These are phyloP conservation scores for Tuberolachnus salignus DNA, from an alignment of 2,888 invertebrate species.

Conservation along the genomic window DNA sequence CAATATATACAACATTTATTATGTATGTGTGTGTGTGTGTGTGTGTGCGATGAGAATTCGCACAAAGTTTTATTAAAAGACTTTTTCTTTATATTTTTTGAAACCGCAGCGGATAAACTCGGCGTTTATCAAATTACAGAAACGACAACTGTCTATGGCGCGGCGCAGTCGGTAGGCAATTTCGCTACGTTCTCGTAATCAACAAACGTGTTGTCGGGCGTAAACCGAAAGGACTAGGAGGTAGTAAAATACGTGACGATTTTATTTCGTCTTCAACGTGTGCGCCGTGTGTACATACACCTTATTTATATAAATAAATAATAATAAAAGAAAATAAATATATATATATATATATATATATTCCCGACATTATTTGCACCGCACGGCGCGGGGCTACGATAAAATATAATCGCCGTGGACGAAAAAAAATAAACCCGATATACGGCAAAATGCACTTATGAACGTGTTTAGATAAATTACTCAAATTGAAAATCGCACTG, in stretches of 20 bases:
- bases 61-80: slow-evolving; percentile 20
- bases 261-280: background rate
- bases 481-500: no score
- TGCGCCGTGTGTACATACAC: no score
- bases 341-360: no score
- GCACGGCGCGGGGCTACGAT: no score
- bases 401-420: no score
- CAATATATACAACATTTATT: no score
- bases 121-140: slow-evolving; percentile 18
- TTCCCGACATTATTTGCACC: no score
- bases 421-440: no score
- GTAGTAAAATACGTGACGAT: background rate
- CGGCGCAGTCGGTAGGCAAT: slow-evolving; percentile 30
- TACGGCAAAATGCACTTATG: no score
- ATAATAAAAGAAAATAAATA: no score
- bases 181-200: slow-evolving; percentile 24
- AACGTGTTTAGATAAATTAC: no score
- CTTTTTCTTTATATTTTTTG: slow-evolving; percentile 3
- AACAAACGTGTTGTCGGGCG: slow-evolving; percentile 3
- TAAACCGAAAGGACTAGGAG: background rate
- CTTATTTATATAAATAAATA: no score
- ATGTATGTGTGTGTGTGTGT: background rate
- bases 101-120: background rate
- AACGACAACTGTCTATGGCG: slow-evolving; percentile 9
- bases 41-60: background rate